phyloP scores from a whole-genome alignment of 2,797 vertebrate species.

The Acanthurus lineatus region DNA sequence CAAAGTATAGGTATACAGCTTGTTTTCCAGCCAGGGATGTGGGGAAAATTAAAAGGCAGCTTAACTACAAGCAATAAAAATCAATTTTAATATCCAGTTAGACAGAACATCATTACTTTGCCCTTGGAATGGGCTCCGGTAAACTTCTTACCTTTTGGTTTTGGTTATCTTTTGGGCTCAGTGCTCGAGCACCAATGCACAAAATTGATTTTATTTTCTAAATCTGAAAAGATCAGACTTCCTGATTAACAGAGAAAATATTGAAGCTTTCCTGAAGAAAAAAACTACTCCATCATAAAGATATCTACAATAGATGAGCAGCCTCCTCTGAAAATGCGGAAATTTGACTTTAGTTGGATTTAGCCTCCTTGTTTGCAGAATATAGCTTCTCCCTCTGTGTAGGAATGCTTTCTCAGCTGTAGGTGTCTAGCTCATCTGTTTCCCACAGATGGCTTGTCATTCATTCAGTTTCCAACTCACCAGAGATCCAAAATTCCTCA shows the following conservation, averaged over 20 bases:
- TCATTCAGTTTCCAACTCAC: slow-evolving; percentile 58
- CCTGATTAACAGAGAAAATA: slow-evolving; percentile 8
- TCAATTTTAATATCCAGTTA: slow-evolving; percentile 5
- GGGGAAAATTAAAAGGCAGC: slow-evolving; percentile 13
- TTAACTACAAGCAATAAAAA: slow-evolving; percentile 29
- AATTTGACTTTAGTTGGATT: slow-evolving; percentile 59
- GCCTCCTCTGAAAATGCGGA: slow-evolving; percentile 56
- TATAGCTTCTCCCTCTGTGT: slow-evolving; percentile 59
- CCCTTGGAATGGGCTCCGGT: neutral
- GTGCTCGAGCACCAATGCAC: neutral
- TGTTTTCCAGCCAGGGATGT: slow-evolving; percentile 11
- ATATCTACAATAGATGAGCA: slow-evolving; percentile 35
- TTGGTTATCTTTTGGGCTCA: slow-evolving; percentile 10
- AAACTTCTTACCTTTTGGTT: slow-evolving; percentile 17
- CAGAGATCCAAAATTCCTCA: slow-evolving; percentile 64
- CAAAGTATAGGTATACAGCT: slow-evolving; percentile 11
- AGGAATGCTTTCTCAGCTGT: slow-evolving; percentile 54
- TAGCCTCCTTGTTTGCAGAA: slow-evolving; percentile 44
- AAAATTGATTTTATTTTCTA: neutral
- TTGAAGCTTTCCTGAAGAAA: slow-evolving; percentile 13
- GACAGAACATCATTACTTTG: slow-evolving; percentile 1
- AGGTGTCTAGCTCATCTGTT: slow-evolving; percentile 67
- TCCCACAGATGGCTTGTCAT: slow-evolving; percentile 78
- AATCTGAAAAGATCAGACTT: slow-evolving; percentile 7
- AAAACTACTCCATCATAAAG: slow-evolving; percentile 14